Evolutionary conservation across 2,113 vertebrate species (phyloP), one percentile per base, ranked within the genome.

Genomic region (Catharus minimus): DNA sequence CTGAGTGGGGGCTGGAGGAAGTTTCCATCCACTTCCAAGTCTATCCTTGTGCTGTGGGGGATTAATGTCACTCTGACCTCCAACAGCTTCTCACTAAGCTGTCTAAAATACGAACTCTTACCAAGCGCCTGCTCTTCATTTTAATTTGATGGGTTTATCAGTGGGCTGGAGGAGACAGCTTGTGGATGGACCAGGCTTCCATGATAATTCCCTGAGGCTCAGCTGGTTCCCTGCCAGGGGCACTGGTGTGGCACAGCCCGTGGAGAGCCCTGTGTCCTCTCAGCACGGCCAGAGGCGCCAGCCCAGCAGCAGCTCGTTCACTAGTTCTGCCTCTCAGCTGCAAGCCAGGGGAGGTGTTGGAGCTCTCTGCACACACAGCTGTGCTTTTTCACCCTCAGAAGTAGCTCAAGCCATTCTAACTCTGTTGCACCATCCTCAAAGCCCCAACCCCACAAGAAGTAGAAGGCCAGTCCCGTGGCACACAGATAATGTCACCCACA

Each of bases 51-150:
- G 46, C 83, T 93, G 36, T 47, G 4, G 2, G 67, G 78, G 67
- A 69, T 95, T 94, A 87, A 74, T 56, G 87, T 93, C 89, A 57
- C 67, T 47, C 81, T 92, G 84, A 92, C 89, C 81, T 91, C 84
- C 84, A 89, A 82, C 36, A 76, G 88, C 82, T 95, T 82, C 92
- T 93, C 84, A 91, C 92, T 89, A 89, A 88, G 47, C 55, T 85
- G 64, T 76, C 84, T 79, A 90, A 92, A 87, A 56, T 49, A 56
- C 7, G 38, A 90, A 74, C 73, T 24, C 71, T 46, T 66, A 76
- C 30, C 41, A 36, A 75, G 33, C 0, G 14, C 62, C 55, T n/a
- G 73, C 75, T 83, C 72, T 78, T 67, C 21, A 7, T 65, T 84
- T 73, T 90, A 60, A 90, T 89, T 76, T 78, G 56, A 27, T 44